Conservation (phyloP, 2,888 invertebrate genomes). For the Diplazon laetatorius region DNA sequence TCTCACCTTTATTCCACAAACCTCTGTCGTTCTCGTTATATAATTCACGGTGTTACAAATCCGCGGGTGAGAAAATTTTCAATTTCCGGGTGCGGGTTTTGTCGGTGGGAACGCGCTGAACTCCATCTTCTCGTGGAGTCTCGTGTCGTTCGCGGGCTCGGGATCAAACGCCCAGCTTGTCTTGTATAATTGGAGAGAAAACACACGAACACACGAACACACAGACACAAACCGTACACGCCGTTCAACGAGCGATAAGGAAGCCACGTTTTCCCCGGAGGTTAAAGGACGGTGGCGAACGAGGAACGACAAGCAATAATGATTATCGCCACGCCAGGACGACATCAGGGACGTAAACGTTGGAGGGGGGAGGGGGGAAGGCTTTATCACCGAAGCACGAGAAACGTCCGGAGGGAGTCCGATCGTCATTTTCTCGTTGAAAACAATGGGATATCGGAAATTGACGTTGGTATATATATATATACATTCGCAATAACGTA, state of each 20-base stretch:
- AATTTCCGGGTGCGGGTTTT: too few species aligned
- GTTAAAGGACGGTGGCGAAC: constrained; percentile 12
- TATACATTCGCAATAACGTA: too few species aligned
- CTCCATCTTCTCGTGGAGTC: background rate
- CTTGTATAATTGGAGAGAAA: constrained; percentile 18
- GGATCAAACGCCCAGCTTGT: constrained; percentile 58
- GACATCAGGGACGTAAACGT: constrained; percentile 13
- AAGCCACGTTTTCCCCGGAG: constrained; percentile 19
- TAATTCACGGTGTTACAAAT: constrained; percentile 39
- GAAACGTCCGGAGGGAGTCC: background rate
- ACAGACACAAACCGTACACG: constrained; percentile 14
- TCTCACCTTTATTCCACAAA: constrained; percentile 14
- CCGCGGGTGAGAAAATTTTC: too few species aligned
- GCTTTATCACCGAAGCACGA: constrained; percentile 5
- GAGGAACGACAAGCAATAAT: constrained; percentile 30
- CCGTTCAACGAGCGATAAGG: constrained; percentile 31
- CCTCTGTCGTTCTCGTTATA: constrained; percentile 44
- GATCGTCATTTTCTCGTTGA: background rate
- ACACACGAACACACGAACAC: background rate
- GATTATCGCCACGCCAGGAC: constrained; percentile 21
- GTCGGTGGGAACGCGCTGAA: background rate
- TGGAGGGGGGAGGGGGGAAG: background rate
- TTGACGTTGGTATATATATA: background rate
- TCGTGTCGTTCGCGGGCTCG: constrained; percentile 50
- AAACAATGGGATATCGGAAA: constrained; percentile 24